These are phyloP conservation scores for Ramphastos sulfuratus DNA, from an alignment of 2,113 vertebrate species.

Conservation along the genomic window DNA sequence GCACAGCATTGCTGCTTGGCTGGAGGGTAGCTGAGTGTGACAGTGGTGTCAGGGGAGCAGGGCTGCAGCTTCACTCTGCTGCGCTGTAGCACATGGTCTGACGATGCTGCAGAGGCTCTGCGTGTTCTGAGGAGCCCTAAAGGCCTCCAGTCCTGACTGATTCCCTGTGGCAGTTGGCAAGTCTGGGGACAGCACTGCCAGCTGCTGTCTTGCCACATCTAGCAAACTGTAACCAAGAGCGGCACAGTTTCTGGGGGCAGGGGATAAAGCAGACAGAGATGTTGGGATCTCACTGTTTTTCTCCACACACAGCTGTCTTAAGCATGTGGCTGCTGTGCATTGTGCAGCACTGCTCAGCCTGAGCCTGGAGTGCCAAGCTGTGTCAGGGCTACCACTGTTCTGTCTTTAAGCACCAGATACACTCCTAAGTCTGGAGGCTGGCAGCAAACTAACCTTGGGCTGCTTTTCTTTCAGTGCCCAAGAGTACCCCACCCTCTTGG, in stretches of 20 bases:
- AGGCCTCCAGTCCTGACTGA: background rate
- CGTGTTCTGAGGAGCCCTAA: background rate
- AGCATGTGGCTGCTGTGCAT: background rate
- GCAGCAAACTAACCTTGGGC: background rate
- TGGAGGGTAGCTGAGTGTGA: background rate
- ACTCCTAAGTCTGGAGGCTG: background rate
- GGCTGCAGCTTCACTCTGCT: background rate
- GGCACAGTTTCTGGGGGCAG: background rate
- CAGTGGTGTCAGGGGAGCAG: background rate
- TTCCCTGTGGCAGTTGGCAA: background rate
- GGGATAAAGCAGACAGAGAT: background rate
- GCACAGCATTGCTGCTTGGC: background rate
- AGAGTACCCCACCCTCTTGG: background rate
- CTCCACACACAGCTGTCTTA: background rate
- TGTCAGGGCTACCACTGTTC: background rate
- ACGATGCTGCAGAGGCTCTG: background rate
- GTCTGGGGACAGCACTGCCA: background rate
- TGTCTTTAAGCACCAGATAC: background rate
- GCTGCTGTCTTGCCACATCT: background rate
- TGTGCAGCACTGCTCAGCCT: background rate
- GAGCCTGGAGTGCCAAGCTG: background rate
- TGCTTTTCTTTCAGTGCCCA: background rate
- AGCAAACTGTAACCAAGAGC: background rate
- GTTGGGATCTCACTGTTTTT: background rate
- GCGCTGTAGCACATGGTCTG: background rate